Evolutionary conservation across 2,888 invertebrate species (phyloP).

Genomic region (Oxyscelio sp.): DNA sequence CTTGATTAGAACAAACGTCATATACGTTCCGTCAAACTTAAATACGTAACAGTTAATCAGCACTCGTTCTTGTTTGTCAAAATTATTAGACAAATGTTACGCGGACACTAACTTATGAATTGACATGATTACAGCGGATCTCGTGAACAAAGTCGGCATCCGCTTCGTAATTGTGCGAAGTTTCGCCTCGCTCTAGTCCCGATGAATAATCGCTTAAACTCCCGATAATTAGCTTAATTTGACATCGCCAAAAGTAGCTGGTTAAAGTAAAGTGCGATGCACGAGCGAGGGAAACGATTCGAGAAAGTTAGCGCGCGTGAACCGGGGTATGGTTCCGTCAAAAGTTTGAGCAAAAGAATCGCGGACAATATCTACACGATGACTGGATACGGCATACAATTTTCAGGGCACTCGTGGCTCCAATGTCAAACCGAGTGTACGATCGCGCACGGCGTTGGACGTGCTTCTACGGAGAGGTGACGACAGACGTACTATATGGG

Average conservation of each 20-base stretch:
- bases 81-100: constrained; percentile 19
- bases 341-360: constrained; percentile 60
- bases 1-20: constrained; percentile 32
- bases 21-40: constrained; percentile 24
- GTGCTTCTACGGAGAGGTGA: constrained; percentile 50
- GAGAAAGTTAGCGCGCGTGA: too few relatives aligned
- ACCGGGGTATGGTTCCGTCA: constrained; percentile 31
- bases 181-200: constrained; percentile 18
- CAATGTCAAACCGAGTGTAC: constrained; percentile 65
- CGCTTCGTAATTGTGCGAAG: constrained; percentile 6
- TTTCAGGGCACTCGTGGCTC: constrained; percentile 69
- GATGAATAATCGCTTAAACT: constrained; percentile 21
- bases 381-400: constrained; percentile 62
- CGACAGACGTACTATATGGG: constrained; percentile 78
- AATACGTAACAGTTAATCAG: constrained; percentile 36
- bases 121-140: constrained; percentile 19
- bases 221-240: constrained; percentile 46
- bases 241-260: constrained; percentile 16
- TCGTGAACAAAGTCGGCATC: constrained; percentile 9
- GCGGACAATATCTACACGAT: constrained; percentile 69
- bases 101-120: constrained; percentile 1
- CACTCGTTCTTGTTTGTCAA: background rate
- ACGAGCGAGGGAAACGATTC: background rate
- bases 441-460: constrained; percentile 31
- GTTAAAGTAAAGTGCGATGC: background rate